phyloP scores from a whole-genome alignment of 2,888 invertebrate species.

The Diaphora mendica region DNA sequence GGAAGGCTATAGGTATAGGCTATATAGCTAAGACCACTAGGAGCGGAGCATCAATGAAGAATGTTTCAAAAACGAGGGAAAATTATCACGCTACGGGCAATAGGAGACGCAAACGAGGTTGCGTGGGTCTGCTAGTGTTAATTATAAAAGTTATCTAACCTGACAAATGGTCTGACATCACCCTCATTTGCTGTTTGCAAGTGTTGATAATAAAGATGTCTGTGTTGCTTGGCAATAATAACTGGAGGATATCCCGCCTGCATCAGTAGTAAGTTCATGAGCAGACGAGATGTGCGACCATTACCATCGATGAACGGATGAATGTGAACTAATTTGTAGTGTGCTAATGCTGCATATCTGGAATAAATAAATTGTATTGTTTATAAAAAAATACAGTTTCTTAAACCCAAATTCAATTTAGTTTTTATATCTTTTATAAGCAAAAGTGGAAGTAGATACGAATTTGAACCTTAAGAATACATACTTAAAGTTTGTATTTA shows the following conservation, averaged over 20 bases:
- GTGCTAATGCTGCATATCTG: conserved; percentile 97
- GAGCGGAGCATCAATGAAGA: no score
- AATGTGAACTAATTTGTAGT: conserved; percentile 98
- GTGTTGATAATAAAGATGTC: conserved; percentile 94
- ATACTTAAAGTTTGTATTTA: no score
- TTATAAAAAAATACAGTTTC: not conserved
- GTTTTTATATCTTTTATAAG: no score
- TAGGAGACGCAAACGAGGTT: no score
- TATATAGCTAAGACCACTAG: no score
- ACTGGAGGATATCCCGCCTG: conserved; percentile 98
- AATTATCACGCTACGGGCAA: no score
- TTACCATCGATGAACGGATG: conserved; percentile 99
- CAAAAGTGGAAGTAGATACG: no score
- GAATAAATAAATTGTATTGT: conserved; percentile 8
- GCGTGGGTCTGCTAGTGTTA: no score
- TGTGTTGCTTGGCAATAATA: conserved; percentile 95
- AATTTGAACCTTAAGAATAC: no score
- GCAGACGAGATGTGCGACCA: conserved; percentile 96
- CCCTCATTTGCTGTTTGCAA: conserved; percentile 97
- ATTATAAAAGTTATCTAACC: conserved; percentile 53
- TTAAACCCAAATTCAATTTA: no score
- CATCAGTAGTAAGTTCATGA: conserved; percentile 98
- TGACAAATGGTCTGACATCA: conserved; percentile 97
- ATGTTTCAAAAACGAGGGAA: no score
- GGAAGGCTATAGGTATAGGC: no score